Conservation (phyloP, 1,140 invertebrate species). For the Odontomachus brunneus region DNA sequence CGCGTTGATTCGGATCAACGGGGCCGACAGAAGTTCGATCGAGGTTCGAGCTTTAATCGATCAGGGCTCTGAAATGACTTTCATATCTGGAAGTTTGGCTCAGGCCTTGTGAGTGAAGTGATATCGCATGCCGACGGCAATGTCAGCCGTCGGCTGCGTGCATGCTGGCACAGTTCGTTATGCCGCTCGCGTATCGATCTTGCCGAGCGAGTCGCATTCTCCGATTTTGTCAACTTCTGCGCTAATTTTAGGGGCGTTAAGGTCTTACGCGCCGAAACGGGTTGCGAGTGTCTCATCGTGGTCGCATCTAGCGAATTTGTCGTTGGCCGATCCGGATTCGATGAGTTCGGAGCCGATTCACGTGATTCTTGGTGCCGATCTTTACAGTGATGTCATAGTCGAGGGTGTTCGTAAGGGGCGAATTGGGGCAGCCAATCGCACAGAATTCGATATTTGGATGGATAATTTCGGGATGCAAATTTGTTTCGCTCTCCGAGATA, state of each 20-base stretch:
- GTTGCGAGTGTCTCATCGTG: not conserved
- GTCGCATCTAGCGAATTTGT: not conserved
- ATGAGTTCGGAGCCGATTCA: not conserved
- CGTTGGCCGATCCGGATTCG: not conserved
- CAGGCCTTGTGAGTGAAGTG: not conserved
- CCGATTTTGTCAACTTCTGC: not conserved
- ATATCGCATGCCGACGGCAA: not conserved
- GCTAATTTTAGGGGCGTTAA: not conserved
- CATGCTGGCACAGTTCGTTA: not conserved
- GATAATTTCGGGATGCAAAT: too few species aligned
- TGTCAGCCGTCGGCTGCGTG: not conserved
- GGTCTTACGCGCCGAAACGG: not conserved
- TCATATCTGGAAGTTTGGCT: not conserved
- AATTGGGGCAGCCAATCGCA: too few species aligned
- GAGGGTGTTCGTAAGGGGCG: not conserved
- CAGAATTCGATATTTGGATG: too few species aligned
- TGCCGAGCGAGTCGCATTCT: not conserved
- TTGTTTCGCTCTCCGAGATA: too few species aligned
- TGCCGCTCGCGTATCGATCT: not conserved
- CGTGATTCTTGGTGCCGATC: not conserved
- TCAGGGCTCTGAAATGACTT: too few species aligned
- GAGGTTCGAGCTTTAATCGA: not conserved
- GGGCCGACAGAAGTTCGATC: not conserved
- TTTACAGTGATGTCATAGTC: not conserved
- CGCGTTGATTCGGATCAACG: not conserved